Base-by-base conservation (phyloP, 2,113 vertebrate species). In the Notarius quadriscutis region DNA sequence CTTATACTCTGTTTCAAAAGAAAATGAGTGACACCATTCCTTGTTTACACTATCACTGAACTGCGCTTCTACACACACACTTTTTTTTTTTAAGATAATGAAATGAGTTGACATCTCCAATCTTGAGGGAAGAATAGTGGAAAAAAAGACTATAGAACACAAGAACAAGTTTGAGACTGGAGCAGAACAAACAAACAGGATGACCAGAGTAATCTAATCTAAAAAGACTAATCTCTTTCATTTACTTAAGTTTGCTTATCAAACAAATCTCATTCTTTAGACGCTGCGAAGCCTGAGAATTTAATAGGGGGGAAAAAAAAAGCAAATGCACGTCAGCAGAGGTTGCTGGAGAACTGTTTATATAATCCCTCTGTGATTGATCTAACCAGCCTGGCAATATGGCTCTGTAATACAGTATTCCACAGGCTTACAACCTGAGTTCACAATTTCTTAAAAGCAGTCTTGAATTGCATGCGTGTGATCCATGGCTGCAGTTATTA, bases 191-290 rank as follows among this genome's bases (percentile, higher is more conserved):
- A 87, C 89, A 65, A 55, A 3, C 1, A 55, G 14, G 15, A 57
- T 55, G 87, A 85, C 91, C 91, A 91, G 91, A 85, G 57, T 77
- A 67, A 67, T 67, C 75, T 86, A 87, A 88, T 91, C 12, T 91
- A 80, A 93, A 92, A 90, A 71, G 89, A 88, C 81, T 91, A 90
- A 91, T 89, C 78, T 53, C 69, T 58, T 10, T 85, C 77, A 89
- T 91, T 86, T 82, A 88, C 86, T 30, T 63, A 65, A 82, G 65
- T 71, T 83, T 83, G 84, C 86, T 90, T 88, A 83, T 91, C 84
- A 86, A 62, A 88, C 90, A 87, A 84, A 89, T 78, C 72, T 86
- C n/a, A 25, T 83, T 83, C 71, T 83, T 90, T 87, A 88, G 90
- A 83, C 60, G 57, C 51, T 48, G 53, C 65, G 72, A 41, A 65